Percentiles rank a stretch among this genome's conserved stretches.
Conservation (phyloP, 2,797 vertebrate genomes). For the Mycteria americana region DNA sequence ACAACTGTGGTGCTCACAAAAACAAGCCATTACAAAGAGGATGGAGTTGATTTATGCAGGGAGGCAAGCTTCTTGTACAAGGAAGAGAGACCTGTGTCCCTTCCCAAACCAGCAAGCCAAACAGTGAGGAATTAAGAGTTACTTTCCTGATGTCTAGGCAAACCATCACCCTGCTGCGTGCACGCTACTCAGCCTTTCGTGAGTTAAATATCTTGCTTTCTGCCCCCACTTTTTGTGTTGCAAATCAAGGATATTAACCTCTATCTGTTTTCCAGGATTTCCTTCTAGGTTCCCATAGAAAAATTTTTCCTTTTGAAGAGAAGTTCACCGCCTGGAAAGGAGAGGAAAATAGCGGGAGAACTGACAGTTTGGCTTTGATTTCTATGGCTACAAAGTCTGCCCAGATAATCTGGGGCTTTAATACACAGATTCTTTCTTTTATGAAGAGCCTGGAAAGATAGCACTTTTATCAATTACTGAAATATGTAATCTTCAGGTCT, state of each 20-base stretch:
- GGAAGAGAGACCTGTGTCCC: rapidly evolving
- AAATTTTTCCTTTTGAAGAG: background rate
- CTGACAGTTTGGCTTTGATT: background rate
- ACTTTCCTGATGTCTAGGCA: background rate
- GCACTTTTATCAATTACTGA: background rate
- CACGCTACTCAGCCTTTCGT: background rate
- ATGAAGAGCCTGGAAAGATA: background rate
- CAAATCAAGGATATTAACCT: background rate
- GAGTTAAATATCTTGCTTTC: background rate
- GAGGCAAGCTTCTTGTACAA: background rate
- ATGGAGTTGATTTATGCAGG: background rate
- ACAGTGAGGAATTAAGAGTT: background rate
- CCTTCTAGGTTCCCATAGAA: background rate
- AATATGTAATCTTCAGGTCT: background rate
- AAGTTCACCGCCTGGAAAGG: background rate
- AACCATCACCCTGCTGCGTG: background rate
- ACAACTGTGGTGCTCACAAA: background rate
- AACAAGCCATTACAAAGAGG: rapidly evolving
- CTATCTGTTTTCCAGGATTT: background rate
- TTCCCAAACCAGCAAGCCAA: background rate
- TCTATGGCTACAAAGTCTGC: background rate
- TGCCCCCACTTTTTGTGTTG: background rate
- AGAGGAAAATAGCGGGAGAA: background rate
- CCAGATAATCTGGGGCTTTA: background rate
- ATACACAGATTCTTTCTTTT: background rate